phyloP scores from a whole-genome alignment of 2,113 vertebrate species.

The Tichodroma muraria region DNA sequence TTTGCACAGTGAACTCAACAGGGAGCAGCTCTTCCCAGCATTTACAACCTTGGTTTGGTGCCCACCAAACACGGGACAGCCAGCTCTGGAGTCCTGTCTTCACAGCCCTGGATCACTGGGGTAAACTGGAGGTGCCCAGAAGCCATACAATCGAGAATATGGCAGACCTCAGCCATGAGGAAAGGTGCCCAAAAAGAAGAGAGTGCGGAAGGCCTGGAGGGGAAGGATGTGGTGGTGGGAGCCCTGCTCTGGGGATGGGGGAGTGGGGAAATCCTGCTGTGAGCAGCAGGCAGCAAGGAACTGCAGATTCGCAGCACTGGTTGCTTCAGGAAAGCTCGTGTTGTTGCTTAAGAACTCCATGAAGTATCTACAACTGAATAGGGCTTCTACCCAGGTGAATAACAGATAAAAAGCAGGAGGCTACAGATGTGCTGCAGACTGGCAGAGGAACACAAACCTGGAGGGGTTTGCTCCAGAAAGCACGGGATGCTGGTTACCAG shows the following conservation, averaged over 20 bases:
- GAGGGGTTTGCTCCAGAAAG: background rate
- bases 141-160: background rate
- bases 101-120: accelerated
- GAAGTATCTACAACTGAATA: background rate
- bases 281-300: background rate
- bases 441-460: background rate
- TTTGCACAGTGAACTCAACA: background rate
- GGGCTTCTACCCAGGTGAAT: background rate
- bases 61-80: background rate
- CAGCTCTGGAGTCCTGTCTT: background rate
- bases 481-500: accelerated
- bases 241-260: background rate
- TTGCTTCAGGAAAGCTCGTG: background rate
- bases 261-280: background rate
- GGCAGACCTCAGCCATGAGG: accelerated
- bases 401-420: background rate
- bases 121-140: background rate
- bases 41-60: background rate
- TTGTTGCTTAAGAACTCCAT: background rate
- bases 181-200: background rate
- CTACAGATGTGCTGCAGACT: background rate
- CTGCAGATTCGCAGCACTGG: accelerated
- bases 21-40: background rate
- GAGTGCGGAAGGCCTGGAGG: background rate
- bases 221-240: accelerated